Evolutionary conservation across 92 coral and sea anemone species (phyloP).

Genomic region (Plumapathes pennacea): DNA sequence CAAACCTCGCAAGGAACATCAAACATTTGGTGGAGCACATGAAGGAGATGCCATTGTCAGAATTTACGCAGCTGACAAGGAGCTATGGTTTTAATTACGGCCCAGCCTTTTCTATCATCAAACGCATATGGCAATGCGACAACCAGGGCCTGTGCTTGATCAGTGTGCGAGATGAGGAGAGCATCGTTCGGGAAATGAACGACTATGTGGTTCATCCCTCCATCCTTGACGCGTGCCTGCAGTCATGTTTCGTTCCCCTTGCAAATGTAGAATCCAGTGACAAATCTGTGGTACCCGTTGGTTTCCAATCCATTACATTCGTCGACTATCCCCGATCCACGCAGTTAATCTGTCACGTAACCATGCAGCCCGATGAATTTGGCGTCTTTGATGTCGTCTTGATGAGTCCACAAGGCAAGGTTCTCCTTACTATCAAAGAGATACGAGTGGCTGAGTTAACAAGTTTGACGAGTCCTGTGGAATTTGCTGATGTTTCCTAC

Average conservation of each 20-base stretch:
- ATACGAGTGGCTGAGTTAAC: constrained; percentile 57
- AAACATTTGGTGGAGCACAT: no score
- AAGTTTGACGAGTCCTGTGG: background rate
- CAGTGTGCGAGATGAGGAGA: constrained; percentile 19
- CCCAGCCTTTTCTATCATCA: constrained; percentile 65
- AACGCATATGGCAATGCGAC: constrained; percentile 58
- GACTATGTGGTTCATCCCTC: constrained; percentile 85
- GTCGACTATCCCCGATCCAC: constrained; percentile 4
- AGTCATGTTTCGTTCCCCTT: constrained; percentile 57
- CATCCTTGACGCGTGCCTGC: constrained; percentile 84
- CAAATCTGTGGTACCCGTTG: constrained; percentile 48
- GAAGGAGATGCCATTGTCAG: constrained; percentile 46
- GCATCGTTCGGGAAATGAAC: constrained; percentile 21
- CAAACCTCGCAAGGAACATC: no score
- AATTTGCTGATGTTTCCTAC: constrained; percentile 34
- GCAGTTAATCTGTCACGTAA: constrained; percentile 62
- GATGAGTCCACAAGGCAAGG: constrained; percentile 45
- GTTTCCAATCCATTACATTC: constrained; percentile 7
- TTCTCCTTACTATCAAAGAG: constrained; percentile 33
- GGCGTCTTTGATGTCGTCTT: constrained; percentile 41
- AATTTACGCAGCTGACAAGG: constrained; percentile 48
- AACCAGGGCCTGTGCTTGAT: constrained; percentile 63
- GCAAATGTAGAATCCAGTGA: background rate
- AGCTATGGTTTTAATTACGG: constrained; percentile 72
- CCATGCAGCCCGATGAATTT: constrained; percentile 3